phyloP scores from a whole-genome alignment of 2,888 invertebrate genomes.

The Chrysolina oricalcia region DNA sequence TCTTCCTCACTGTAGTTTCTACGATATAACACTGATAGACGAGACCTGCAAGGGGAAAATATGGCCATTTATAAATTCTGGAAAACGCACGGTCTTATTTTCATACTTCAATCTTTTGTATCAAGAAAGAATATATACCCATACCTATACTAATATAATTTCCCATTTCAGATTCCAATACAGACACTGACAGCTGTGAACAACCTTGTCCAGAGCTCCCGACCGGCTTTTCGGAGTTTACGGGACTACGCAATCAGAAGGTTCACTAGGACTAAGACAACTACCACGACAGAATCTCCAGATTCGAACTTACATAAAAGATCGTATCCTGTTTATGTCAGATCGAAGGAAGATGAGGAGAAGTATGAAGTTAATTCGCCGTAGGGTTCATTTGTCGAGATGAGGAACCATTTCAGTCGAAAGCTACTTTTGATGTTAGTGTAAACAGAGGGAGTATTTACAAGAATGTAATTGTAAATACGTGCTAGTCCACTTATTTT shows the following conservation, averaged over 20 bases:
- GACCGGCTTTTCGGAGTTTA: constrained; percentile 65
- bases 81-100: neutral
- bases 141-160: neutral
- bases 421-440: no score
- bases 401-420: no score
- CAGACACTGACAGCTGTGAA: constrained; percentile 67
- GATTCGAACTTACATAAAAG: constrained; percentile 53
- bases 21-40: no score
- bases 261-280: constrained; percentile 51
- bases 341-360: constrained; percentile 44
- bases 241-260: constrained; percentile 61
- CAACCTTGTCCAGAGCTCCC: constrained; percentile 66
- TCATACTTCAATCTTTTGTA: no score
- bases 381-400: neutral
- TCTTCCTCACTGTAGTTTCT: no score
- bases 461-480: no score
- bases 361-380: constrained; percentile 35
- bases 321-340: constrained; percentile 50
- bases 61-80: no score
- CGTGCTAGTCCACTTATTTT: no score
- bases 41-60: no score
- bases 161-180: constrained; percentile 67
- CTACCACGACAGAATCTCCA: constrained; percentile 42
- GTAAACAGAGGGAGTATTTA: no score
- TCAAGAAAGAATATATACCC: constrained; percentile 7